A percentile compares a stretch with the other conserved stretches of the same genome.
These are phyloP conservation scores for Cosmorhoe ocellata DNA, from an alignment of 2,888 invertebrate species.

Conservation along the genomic window DNA sequence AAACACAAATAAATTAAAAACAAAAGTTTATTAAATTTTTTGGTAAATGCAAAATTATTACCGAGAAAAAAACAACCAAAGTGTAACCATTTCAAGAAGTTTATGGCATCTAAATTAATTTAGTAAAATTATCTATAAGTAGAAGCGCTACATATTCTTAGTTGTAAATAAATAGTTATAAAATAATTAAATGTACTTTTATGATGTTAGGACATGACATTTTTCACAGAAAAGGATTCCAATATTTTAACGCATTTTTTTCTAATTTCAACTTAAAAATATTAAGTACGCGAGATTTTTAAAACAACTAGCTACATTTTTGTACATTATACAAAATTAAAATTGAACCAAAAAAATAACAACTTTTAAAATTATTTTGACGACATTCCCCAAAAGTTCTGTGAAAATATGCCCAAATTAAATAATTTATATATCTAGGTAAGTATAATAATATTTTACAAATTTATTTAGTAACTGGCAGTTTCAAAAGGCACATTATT, in stretches of 20 bases:
- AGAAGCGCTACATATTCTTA: constrained; percentile 70
- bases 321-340: too few species aligned
- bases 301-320: constrained; percentile 7
- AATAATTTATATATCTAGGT: too few species aligned
- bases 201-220: constrained; percentile 42
- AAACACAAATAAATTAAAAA: constrained; percentile 53
- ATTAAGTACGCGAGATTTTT: constrained; percentile 47
- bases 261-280: constrained; percentile 32
- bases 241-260: background rate
- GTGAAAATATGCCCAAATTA: constrained; percentile 57
- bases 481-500: constrained; percentile 70
- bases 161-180: constrained; percentile 56
- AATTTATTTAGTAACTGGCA: constrained; percentile 73
- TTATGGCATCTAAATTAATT: constrained; percentile 65
- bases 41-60: constrained; percentile 78
- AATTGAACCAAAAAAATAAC: background rate
- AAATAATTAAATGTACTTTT: constrained; percentile 50
- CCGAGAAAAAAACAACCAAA: constrained; percentile 70
- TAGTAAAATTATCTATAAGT: constrained; percentile 61
- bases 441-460: constrained; percentile 67
- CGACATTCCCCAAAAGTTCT: constrained; percentile 39
- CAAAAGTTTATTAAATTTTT: constrained; percentile 69
- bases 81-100: constrained; percentile 54
- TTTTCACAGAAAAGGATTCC: constrained; percentile 54
- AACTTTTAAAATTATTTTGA: background rate